Conservation (phyloP, 2,888 invertebrate genomes). For the Serripes groenlandicus region DNA sequence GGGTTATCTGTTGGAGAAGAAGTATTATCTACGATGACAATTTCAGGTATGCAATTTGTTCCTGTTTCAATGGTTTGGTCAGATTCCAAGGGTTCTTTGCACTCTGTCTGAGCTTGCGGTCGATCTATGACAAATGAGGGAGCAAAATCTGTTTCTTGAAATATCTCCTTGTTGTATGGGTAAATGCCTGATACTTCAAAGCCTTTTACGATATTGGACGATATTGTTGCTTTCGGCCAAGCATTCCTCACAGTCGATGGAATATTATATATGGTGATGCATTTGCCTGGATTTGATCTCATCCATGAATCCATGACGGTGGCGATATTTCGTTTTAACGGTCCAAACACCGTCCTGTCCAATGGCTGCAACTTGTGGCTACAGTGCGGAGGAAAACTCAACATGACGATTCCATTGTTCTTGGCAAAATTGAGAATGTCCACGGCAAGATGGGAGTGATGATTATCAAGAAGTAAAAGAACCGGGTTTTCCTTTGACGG, state of each 20-base stretch:
- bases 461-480: constrained; percentile 48
- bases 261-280: constrained; percentile 70
- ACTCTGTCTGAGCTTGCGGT: too few species aligned
- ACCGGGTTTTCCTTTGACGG: constrained; percentile 38
- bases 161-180: not conserved
- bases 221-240: constrained; percentile 8
- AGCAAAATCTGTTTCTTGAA: not conserved
- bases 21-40: too few species aligned
- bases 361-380: constrained; percentile 50
- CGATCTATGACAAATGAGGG: not conserved
- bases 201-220: constrained; percentile 18
- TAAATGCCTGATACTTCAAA: not conserved
- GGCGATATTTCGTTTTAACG: constrained; percentile 23
- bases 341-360: constrained; percentile 50
- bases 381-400: constrained; percentile 56
- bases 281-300: constrained; percentile 71
- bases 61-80: too few species aligned
- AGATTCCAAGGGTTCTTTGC: too few species aligned
- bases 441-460: constrained; percentile 72
- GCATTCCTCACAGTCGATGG: constrained; percentile 3
- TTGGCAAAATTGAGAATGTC: constrained; percentile 38
- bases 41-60: too few species aligned
- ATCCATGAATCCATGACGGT: constrained; percentile 36
- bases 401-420: constrained; percentile 49
- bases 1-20: too few species aligned